Evolutionary conservation across 2,797 vertebrate genomes (phyloP), one percentile per base, ranked within the genome.

Genomic region (Cryptoprocta ferox): DNA sequence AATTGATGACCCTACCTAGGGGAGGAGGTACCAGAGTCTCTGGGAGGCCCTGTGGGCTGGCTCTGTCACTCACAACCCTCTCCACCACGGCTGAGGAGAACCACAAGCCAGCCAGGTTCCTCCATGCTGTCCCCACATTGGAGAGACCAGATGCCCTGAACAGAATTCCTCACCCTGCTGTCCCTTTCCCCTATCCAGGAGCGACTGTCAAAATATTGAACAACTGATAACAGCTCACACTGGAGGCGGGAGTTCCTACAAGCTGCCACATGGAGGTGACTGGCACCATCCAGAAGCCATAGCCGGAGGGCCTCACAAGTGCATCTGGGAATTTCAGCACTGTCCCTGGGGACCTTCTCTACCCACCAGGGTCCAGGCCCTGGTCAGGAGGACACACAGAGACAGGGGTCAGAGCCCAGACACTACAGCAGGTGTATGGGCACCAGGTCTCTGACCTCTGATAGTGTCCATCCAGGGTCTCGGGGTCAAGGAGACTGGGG

Each of bases 271-370:
- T 9, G 16, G 48, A 15, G 61, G 66, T 37, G 19, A 68, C 26
- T 70, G 42, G 35, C 12, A 14, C 50, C 32, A 56, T 3, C 42
- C 0, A 0, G 3, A 18, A 42, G 82, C 45, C 66, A 30, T 2
- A 18, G 45, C 37, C 16, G 48, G 18, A 2, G 37, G 24, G 59
- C 7, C 11, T 26, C 93, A 7, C 0, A 24, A 48, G 63, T 24
- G 16, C 7, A 35, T 53, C 48, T 37, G 37, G 48, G 15, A 56
- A 42, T 15, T n/a, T 61, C 81, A 56, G 73, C 32, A 63, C 19
- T 13, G 2, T 68, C 21, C 6, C 73, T 63, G 6, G 37, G 42
- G 35, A 45, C 53, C 9, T 11, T 11, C 78, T 83, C 70, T 94
- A 81, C 63, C 63, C 45, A 50, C 14, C 5, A 0, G 66, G 18